Percentiles rank a stretch among this genome's conserved stretches.
Conservation (phyloP, 2,888 invertebrate species). For the Athalia rosae region DNA sequence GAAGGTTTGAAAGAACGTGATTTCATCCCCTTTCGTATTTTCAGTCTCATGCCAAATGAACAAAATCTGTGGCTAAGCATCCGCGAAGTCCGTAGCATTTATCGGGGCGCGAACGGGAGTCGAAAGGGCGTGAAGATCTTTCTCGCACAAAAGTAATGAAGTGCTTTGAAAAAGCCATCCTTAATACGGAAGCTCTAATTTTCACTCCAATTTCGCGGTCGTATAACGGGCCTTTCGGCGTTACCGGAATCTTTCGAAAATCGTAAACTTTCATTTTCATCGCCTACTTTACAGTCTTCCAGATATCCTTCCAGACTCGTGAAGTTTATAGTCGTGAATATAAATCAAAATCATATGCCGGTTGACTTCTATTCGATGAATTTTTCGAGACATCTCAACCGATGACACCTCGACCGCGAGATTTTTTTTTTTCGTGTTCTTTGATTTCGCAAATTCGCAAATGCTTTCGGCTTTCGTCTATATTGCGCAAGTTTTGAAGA, state of each 20-base stretch:
- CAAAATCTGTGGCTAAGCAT: constrained; percentile 45
- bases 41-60: constrained; percentile 15
- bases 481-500: neutral
- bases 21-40: constrained; percentile 29
- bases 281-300: constrained; percentile 22
- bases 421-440: neutral
- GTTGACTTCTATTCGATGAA: constrained; percentile 24
- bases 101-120: neutral
- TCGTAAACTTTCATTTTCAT: constrained; percentile 41
- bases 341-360: constrained; percentile 38
- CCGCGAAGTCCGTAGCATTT: constrained; percentile 14
- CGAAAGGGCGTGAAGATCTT: constrained; percentile 41
- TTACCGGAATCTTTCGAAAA: constrained; percentile 41
- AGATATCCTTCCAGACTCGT: constrained; percentile 18
- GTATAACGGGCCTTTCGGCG: constrained; percentile 35
- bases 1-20: constrained; percentile 18
- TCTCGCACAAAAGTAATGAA: constrained; percentile 37
- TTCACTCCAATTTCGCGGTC: constrained; percentile 43
- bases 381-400: neutral
- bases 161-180: constrained; percentile 44
- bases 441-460: neutral
- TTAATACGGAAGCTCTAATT: constrained; percentile 41
- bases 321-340: constrained; percentile 33
- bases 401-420: neutral
- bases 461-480: neutral